These are phyloP conservation scores for Thunnus thynnus DNA, from an alignment of 2,113 vertebrate genomes.

Conservation along the genomic window DNA sequence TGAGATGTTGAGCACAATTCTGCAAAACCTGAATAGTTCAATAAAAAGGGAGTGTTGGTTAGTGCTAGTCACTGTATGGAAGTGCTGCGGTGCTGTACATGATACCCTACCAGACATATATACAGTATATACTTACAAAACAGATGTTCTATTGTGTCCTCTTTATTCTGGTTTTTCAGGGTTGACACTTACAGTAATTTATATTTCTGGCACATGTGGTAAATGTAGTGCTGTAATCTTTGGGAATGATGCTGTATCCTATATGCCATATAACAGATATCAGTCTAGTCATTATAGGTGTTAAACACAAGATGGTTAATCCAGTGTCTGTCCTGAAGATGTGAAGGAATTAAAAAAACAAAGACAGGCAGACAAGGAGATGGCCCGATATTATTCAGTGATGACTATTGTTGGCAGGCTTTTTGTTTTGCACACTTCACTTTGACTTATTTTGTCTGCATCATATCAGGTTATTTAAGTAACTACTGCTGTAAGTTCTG, in stretches of 20 bases:
- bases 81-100: neutral
- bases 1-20: conserved; percentile 78
- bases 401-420: neutral
- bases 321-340: neutral
- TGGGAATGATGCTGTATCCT: too few species aligned
- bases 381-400: conserved; percentile 4
- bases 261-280: too few species aligned
- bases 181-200: too few species aligned
- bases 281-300: too few species aligned
- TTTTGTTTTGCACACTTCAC: conserved; percentile 12
- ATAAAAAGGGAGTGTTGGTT: conserved; percentile 46
- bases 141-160: neutral
- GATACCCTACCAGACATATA: neutral
- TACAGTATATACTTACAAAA: neutral
- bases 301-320: neutral
- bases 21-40: conserved; percentile 66
- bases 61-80: too few species aligned
- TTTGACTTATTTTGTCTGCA: neutral
- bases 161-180: too few species aligned
- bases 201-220: too few species aligned
- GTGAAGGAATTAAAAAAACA: neutral
- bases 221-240: too few species aligned
- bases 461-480: conserved; percentile 8
- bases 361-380: neutral
- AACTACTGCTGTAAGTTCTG: conserved; percentile 1